A percentile compares a stretch with the other conserved stretches of the same genome.
These are phyloP conservation scores for Gallinago jamesoni DNA, from an alignment of 2,113 vertebrate genomes.

Conservation along the genomic window DNA sequence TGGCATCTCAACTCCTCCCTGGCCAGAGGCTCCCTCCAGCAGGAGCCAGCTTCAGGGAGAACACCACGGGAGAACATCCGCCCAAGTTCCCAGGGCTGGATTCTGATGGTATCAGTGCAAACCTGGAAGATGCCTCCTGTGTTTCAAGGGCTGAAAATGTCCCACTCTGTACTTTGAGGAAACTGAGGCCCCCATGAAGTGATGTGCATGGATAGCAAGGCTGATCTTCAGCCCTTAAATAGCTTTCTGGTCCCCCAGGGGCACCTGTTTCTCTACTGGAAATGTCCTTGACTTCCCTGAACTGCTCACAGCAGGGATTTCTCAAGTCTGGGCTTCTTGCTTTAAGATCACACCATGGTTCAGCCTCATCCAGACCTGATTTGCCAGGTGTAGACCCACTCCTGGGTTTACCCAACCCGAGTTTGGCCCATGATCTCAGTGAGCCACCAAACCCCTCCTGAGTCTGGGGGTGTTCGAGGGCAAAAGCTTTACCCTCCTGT, in stretches of 20 bases:
- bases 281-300: neutral
- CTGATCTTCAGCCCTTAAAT: neutral
- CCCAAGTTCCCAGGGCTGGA: neutral
- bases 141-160: neutral
- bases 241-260: neutral
- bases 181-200: neutral
- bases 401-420: neutral
- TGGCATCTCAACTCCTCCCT: conserved; percentile 55
- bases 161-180: neutral
- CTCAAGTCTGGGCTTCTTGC: neutral
- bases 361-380: neutral
- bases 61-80: neutral
- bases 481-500: neutral
- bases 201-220: neutral
- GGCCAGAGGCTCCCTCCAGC: neutral
- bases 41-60: neutral
- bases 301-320: neutral
- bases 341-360: neutral
- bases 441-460: neutral
- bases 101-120: neutral
- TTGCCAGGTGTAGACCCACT: neutral
- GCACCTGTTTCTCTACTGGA: neutral
- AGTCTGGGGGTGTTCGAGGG: neutral
- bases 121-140: neutral
- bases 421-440: neutral